A percentile compares a stretch with the other conserved stretches of the same genome.
Conservation (phyloP, 2,113 vertebrate species). For the Cyprinodon brontotheroides region DNA sequence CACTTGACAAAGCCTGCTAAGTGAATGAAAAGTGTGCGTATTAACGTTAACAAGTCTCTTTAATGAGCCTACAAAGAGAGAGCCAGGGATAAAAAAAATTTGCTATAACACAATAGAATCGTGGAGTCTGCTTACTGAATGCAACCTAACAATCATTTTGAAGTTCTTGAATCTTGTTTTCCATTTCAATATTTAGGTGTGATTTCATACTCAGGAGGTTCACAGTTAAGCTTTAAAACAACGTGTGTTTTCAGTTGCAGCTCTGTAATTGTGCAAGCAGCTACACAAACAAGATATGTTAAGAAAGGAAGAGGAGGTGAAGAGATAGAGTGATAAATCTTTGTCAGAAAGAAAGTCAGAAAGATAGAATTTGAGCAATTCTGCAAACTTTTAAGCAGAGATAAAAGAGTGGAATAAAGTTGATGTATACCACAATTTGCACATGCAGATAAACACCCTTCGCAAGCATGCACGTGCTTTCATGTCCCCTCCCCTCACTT, state of each 20-base stretch:
- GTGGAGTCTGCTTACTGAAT: slow-evolving; percentile 33
- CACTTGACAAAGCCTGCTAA: slow-evolving; percentile 70
- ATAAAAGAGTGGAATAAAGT: slow-evolving; percentile 8
- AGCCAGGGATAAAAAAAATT: slow-evolving; percentile 34
- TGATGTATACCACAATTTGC: not conserved
- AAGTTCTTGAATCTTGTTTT: slow-evolving; percentile 10
- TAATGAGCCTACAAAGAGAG: slow-evolving; percentile 45
- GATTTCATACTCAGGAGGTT: slow-evolving; percentile 1
- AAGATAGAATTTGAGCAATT: slow-evolving; percentile 35
- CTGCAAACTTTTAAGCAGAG: slow-evolving; percentile 23
- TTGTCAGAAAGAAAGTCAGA: slow-evolving; percentile 33
- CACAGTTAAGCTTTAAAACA: not conserved
- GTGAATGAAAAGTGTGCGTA: slow-evolving; percentile 65
- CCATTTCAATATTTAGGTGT: slow-evolving; percentile 5
- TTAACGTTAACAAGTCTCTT: slow-evolving; percentile 60
- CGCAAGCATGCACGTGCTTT: slow-evolving; percentile 27
- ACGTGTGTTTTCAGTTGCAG: slow-evolving; percentile 20
- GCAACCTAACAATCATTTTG: slow-evolving; percentile 42
- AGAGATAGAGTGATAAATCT: slow-evolving; percentile 40
- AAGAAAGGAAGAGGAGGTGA: slow-evolving; percentile 45
- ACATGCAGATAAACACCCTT: slow-evolving; percentile 2
- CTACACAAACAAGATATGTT: slow-evolving; percentile 22
- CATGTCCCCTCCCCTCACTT: slow-evolving; percentile 40
- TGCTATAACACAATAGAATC: slow-evolving; percentile 44
- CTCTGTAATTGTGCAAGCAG: slow-evolving; percentile 25